phyloP scores from a whole-genome alignment of 2,888 invertebrate genomes.

The Calameuta pallipes region DNA sequence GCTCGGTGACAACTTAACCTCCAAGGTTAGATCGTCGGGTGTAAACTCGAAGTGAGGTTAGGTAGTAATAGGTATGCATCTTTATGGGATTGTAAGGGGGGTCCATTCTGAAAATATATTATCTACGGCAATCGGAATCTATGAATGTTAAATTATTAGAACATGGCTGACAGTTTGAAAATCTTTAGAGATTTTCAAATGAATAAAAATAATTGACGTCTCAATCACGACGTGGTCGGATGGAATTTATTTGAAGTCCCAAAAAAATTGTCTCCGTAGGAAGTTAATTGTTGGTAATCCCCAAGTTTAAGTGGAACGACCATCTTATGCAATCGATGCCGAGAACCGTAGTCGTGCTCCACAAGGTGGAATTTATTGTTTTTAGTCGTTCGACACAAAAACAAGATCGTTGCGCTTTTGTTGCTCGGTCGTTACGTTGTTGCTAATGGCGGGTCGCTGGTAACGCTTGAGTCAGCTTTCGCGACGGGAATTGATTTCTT shows the following conservation, averaged over 20 bases:
- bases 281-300: not conserved
- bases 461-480: not conserved
- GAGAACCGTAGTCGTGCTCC: constrained; percentile 15
- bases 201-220: not conserved
- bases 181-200: not conserved
- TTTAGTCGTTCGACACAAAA: not conserved
- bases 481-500: not conserved
- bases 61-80: not conserved
- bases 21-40: constrained; percentile 8
- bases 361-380: constrained; percentile 29
- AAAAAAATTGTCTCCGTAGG: not conserved
- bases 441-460: not conserved
- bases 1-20: constrained; percentile 56
- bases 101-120: not conserved
- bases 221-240: not conserved
- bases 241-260: not conserved
- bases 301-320: constrained; percentile 26
- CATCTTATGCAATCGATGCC: constrained; percentile 30
- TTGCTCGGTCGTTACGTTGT: not conserved
- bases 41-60: not conserved
- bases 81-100: not conserved
- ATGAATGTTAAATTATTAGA: not conserved
- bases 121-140: not conserved
- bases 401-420: not conserved
- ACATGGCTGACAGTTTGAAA: not conserved